Evolutionary conservation across 2,888 invertebrate species (phyloP), one percentile per base, ranked within the genome.

Genomic region (Aphidius colemani): DNA sequence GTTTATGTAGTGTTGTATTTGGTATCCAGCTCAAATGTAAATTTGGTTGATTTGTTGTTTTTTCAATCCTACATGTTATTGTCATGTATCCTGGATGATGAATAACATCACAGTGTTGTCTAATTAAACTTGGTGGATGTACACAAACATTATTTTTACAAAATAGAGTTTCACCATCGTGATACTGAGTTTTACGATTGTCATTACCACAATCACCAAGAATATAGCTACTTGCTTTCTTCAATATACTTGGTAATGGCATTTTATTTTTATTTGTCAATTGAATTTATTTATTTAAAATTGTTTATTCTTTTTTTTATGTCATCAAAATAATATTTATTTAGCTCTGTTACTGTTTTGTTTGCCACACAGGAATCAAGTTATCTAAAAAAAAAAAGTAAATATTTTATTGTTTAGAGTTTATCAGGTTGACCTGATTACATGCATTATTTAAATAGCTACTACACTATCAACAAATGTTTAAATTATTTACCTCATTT

Each of bases 131-230:
- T 56, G 95, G 94, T 7, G 96, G 96, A 85, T 98, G 97, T 53
- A 98, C 96, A 82, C 97, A 98, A 45, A 98, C 96, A 83, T 98
- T 97, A 82, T 98, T 98, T 85, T 97, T 98, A 83, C 94, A 93
- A 82, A 93, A 94, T 58, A 94, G 84, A 66, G 92, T 89, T 85
- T 94, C 94, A 76, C 93, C 93, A 83, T 94, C 92, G 79, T 91
- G 90, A 78, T 92, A 93, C 64, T 81, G 71, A 2, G 76, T 74
- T 2, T 79, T 76, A 60, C 86, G 85, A 66, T 85, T 86, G 61
- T 86, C 85, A 69, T 87, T 85, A 70, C 85, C 85, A 67, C 90
- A 90, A 53, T 87, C 85, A 56, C 93, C 92, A 62, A 92, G 84
- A 75, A 93, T 92, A 75, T 90, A 91, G 77, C 88, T 91, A 56